Evolutionary conservation across 2,888 invertebrate species (phyloP).

Genomic region (Tryphoninae sp.): DNA sequence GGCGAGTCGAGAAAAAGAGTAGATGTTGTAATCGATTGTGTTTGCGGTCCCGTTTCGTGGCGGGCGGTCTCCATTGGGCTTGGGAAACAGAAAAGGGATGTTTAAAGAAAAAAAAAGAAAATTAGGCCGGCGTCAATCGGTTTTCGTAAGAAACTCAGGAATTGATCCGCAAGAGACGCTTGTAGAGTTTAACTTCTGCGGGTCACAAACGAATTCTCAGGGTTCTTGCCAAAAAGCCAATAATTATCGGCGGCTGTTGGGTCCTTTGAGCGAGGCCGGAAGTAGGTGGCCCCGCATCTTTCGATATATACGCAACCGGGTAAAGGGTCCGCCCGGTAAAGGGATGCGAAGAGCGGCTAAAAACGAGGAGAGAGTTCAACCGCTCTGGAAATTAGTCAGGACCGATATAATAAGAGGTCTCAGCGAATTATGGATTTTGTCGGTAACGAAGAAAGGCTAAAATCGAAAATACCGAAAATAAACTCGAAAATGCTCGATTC

Average conservation of each 20-base stretch:
- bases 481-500: constrained; percentile 2
- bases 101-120: constrained; percentile 41
- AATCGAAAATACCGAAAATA: constrained; percentile 17
- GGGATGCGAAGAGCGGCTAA: constrained; percentile 57
- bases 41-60: constrained; percentile 48
- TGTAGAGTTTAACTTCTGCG: constrained; percentile 11
- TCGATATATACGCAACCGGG: constrained; percentile 29
- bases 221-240: constrained; percentile 68
- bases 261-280: constrained; percentile 60
- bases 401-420: constrained; percentile 62
- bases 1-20: constrained; percentile 35
- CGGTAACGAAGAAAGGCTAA: constrained; percentile 33
- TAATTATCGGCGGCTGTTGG: constrained; percentile 71
- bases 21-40: constrained; percentile 43
- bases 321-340: constrained; percentile 46
- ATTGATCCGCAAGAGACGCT: constrained; percentile 30
- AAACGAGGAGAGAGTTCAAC: constrained; percentile 44
- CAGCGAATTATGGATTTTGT: constrained; percentile 6
- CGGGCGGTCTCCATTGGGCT: constrained; percentile 51
- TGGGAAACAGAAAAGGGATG: constrained; percentile 37
- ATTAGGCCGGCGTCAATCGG: constrained; percentile 51
- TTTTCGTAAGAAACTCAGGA: constrained; percentile 50
- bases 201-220: constrained; percentile 45
- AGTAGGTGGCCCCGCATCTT: constrained; percentile 60
- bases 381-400: constrained; percentile 61